Base-by-base conservation (phyloP, 2,888 invertebrate genomes). In the Synanthedon vespiformis region DNA sequence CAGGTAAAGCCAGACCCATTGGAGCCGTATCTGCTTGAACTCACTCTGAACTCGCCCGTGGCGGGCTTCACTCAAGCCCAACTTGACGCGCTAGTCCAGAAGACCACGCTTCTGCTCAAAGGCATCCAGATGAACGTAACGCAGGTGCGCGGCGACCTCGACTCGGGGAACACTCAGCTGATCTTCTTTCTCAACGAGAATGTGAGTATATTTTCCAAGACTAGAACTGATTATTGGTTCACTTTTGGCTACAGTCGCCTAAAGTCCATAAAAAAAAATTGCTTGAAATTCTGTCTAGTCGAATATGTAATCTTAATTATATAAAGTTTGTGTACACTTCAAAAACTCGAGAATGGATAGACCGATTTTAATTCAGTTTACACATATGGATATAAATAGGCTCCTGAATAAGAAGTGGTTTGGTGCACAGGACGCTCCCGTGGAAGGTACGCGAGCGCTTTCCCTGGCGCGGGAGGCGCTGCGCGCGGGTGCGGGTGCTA, bases 31-130 rank as follows among this genome's bases (percentile, higher is more conserved):
- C 88, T 96, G 50, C 91, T 97, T 4, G 95, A 97, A 77, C 83
- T 97, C 68, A 93, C 93, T 0, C 80, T 97, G 4, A 94, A 95
- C 63, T 90, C 93, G 51, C 93, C 93, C 52, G 90, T 94, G 51
- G 72, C 82, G 2, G 72, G 81, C 0, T 87, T 86, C 67, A 83
- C 86, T 0, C 83, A 86, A 58, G 79, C 76, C 12, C 94, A 95
- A 67, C 89, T 93, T 62, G 92, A 92, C 65, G 93, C 93, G 2
- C 83, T 97, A 44, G 90, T 93, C 50, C 92, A 94, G 61, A 95
- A 96, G 78, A 85, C 96, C 66, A 92, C 94, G 50, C 88, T 96
- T 65, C 81, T 97, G 6, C 81, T 97, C 0, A 91, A 92, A 57
- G 92, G 92, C 51, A 90, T 92, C 40, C 90, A 90, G 56, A 85